These are phyloP conservation scores for Acleris literana DNA, from an alignment of 2,888 invertebrate species.

Conservation along the genomic window DNA sequence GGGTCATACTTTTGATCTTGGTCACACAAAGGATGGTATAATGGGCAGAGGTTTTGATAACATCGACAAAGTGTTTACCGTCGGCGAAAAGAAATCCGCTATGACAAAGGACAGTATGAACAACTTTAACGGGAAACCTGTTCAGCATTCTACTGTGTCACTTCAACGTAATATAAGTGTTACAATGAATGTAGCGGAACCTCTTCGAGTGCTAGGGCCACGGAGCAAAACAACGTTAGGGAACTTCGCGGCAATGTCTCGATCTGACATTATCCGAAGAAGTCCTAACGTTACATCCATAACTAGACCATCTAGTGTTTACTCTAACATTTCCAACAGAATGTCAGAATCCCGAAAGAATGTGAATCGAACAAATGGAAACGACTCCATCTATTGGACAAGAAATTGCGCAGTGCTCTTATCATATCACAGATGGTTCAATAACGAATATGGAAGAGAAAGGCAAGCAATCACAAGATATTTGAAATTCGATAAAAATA, in stretches of 20 bases:
- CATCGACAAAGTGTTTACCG: constrained; percentile 90
- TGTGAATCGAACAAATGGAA: constrained; percentile 67
- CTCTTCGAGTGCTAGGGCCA: constrained; percentile 75
- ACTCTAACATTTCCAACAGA: constrained; percentile 76
- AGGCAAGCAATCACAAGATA: constrained; percentile 80
- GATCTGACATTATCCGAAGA: constrained; percentile 74
- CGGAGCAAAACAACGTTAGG: constrained; percentile 81
- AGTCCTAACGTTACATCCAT: constrained; percentile 81
- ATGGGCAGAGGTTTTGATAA: constrained; percentile 97
- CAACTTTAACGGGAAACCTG: constrained; percentile 83
- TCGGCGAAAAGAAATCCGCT: constrained; percentile 78
- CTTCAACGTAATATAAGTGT: constrained; percentile 85
- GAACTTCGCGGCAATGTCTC: constrained; percentile 77
- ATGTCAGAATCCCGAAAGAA: constrained; percentile 75
- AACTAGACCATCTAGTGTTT: constrained; percentile 78
- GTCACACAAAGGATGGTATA: constrained; percentile 94
- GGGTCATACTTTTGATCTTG: constrained; percentile 96
- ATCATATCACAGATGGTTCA: constrained; percentile 86
- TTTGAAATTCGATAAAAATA: constrained; percentile 81
- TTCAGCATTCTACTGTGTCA: constrained; percentile 85
- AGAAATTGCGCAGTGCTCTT: constrained; percentile 86
- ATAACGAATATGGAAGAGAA: constrained; percentile 80
- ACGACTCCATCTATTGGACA: constrained; percentile 85
- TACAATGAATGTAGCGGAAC: constrained; percentile 85
- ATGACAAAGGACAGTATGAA: constrained; percentile 81